Conservation (phyloP, 2,888 invertebrate genomes). For the Cheilosia variabilis region DNA sequence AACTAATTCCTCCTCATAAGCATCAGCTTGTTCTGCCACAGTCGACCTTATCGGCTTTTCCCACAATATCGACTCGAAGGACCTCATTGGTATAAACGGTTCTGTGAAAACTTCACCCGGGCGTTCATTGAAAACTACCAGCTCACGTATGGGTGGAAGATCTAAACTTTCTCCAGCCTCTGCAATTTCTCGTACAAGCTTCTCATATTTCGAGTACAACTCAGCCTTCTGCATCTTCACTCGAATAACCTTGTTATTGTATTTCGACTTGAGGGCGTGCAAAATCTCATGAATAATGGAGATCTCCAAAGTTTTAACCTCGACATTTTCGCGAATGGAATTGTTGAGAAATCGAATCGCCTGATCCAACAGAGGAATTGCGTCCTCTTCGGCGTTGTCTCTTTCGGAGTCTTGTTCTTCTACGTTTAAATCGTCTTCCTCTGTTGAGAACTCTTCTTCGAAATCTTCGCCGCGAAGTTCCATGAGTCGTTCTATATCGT, state of each 20-base stretch:
- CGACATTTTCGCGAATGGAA: conserved; percentile 48
- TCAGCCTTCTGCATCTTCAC: conserved; percentile 30
- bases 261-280: conserved; percentile 30
- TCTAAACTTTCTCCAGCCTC: conserved; percentile 77
- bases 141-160: conserved; percentile 76
- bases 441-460: conserved; percentile 1
- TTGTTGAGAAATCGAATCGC: conserved; percentile 60
- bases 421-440: neutral
- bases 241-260: conserved; percentile 39
- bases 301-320: conserved; percentile 59
- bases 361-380: conserved; percentile 30
- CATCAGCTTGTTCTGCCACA: conserved; percentile 49
- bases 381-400: conserved; percentile 8
- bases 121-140: conserved; percentile 79
- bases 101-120: conserved; percentile 81
- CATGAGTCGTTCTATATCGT: conserved; percentile 42
- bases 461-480: conserved; percentile 40
- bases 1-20: conserved; percentile 58
- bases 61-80: conserved; percentile 68
- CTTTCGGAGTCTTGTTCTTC: conserved; percentile 11
- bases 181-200: conserved; percentile 12
- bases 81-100: conserved; percentile 63
- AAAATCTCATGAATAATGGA: conserved; percentile 45
- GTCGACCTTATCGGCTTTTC: conserved; percentile 75
- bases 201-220: conserved; percentile 39